Conservation (phyloP, 2,888 invertebrate species). For the Therioaphis trifolii region DNA sequence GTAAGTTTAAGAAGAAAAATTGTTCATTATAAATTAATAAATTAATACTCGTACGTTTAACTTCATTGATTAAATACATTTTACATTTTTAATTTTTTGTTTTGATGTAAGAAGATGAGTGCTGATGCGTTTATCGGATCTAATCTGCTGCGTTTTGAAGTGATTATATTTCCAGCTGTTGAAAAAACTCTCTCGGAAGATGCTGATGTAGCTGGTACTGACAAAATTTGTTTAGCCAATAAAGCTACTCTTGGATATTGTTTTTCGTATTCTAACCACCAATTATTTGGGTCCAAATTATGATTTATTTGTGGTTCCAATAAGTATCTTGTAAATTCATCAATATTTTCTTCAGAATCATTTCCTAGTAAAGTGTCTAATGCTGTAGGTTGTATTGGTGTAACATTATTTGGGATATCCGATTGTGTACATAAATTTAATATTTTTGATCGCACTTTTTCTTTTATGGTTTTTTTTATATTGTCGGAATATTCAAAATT, state of each 20-base stretch:
- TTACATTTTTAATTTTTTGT: conserved; percentile 14
- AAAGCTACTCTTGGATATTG: conserved; percentile 19
- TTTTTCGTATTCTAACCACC: conserved; percentile 28
- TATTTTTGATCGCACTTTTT: conserved; percentile 34
- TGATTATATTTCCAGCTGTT: conserved; percentile 28
- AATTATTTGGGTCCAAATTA: conserved; percentile 37
- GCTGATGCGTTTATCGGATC: conserved; percentile 15
- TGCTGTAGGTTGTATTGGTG: conserved; percentile 29
- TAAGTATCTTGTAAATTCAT: conserved; percentile 35
- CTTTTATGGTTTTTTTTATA: conserved; percentile 24
- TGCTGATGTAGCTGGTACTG: conserved; percentile 17
- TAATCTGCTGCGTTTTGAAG: conserved; percentile 27
- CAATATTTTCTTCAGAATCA: conserved; percentile 38
- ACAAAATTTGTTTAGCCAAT: conserved; percentile 30
- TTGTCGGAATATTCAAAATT: conserved; percentile 22
- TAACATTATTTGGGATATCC: conserved; percentile 30
- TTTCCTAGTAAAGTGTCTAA: conserved; percentile 33
- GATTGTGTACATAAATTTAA: conserved; percentile 20
- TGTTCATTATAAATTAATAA: conserved; percentile 21
- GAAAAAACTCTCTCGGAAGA: conserved; percentile 36
- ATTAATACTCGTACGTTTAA: conserved; percentile 26
- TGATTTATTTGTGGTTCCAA: conserved; percentile 31
- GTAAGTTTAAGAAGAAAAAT: too few species aligned
- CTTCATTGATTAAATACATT: conserved; percentile 30
- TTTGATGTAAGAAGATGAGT: conserved; percentile 15